Conservation (phyloP, 2,888 invertebrate genomes). For the Nesidiocoris tenuis region DNA sequence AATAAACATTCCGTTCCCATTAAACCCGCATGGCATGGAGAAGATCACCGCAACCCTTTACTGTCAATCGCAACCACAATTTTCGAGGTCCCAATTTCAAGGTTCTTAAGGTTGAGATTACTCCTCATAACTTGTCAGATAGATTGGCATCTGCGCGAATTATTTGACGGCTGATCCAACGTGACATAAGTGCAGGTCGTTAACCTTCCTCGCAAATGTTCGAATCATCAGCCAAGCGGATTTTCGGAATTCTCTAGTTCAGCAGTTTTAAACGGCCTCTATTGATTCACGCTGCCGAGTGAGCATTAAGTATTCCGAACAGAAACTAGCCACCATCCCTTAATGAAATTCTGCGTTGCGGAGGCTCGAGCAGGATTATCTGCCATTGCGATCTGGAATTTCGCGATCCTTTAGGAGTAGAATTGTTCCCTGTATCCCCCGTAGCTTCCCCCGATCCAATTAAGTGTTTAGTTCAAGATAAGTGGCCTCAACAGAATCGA, state of each 20-base stretch:
- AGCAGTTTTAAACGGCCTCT: background rate
- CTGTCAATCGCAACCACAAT: too few relatives aligned
- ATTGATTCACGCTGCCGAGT: background rate
- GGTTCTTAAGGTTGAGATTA: too few relatives aligned
- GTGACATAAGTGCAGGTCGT: too few relatives aligned
- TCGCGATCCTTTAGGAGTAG: background rate
- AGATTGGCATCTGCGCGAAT: too few relatives aligned
- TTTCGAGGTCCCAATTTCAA: too few relatives aligned
- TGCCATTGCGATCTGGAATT: background rate
- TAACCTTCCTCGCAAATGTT: too few relatives aligned
- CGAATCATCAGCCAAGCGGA: too few relatives aligned
- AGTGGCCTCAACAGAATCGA: background rate
- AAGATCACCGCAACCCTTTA: too few relatives aligned
- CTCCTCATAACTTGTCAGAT: too few relatives aligned
- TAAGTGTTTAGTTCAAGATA: background rate
- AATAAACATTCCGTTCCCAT: too few relatives aligned
- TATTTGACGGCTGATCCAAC: too few relatives aligned
- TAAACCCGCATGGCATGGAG: too few relatives aligned
- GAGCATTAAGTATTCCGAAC: background rate
- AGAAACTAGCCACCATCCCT: background rate
- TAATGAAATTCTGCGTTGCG: background rate
- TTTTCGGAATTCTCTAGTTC: background rate
- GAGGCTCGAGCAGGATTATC: background rate
- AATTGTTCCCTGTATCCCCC: background rate
- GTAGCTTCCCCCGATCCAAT: background rate